phyloP scores from a whole-genome alignment of 2,888 invertebrate species.

The Leptura quadrifasciata region DNA sequence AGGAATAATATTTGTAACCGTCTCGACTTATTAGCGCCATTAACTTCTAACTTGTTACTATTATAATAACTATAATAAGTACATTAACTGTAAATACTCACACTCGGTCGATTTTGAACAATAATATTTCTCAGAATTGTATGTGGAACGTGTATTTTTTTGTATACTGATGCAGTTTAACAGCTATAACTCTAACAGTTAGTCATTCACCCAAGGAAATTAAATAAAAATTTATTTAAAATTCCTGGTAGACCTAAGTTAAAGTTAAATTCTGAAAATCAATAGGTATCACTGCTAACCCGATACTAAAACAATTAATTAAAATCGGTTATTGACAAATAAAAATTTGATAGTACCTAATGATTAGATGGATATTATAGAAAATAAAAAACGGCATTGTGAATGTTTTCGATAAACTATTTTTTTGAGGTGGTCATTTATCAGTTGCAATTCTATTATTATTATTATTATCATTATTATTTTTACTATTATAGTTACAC shows the following conservation, averaged over 20 bases:
- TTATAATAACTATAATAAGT: slow-evolving; percentile 21
- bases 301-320: neutral
- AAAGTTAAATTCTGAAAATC: neutral
- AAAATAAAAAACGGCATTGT: no score
- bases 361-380: no score
- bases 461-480: no score
- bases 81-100: slow-evolving; percentile 24
- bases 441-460: no score
- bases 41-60: slow-evolving; percentile 1
- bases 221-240: slow-evolving; percentile 24
- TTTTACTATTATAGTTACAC: no score
- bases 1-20: neutral
- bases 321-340: neutral
- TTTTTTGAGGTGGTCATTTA: no score
- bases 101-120: slow-evolving; percentile 36
- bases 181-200: slow-evolving; percentile 11
- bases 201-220: slow-evolving; percentile 25
- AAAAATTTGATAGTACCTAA: neutral
- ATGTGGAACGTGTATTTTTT: neutral
- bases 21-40: neutral
- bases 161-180: neutral
- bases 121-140: slow-evolving; percentile 42
- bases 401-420: no score
- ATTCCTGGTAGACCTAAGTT: neutral
- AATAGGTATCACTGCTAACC: neutral